Evolutionary conservation across 1,140 invertebrate genomes (phyloP).

Genomic region (Caenorhabditis latens): DNA sequence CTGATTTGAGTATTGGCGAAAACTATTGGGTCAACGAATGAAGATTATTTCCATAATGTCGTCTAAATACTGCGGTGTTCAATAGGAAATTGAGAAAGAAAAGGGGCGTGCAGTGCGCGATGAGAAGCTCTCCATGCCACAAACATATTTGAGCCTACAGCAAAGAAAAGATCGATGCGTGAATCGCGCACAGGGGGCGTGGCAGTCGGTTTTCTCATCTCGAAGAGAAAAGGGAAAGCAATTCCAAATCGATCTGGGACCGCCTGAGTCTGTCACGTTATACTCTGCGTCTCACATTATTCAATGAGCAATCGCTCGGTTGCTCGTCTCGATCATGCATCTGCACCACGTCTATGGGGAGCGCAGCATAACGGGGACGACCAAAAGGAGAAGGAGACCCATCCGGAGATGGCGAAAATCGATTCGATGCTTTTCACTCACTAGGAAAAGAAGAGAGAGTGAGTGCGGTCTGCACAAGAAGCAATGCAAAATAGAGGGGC

Average conservation of each 20-base stretch:
- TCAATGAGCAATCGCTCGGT: conserved; percentile 18
- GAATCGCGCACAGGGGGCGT: conserved; percentile 24
- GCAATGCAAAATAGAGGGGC: not conserved
- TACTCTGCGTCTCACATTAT: conserved; percentile 29
- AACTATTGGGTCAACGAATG: too few species aligned
- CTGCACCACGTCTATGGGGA: conserved; percentile 40
- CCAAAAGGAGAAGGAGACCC: conserved; percentile 36
- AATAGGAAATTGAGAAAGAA: not conserved
- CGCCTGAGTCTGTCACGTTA: conserved; percentile 55
- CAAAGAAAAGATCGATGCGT: conserved; percentile 37
- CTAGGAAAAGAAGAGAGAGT: not conserved
- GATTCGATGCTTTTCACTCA: conserved; percentile 51
- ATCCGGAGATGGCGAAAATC: conserved; percentile 54
- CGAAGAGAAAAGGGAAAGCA: conserved; percentile 37
- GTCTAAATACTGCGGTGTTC: conserved; percentile 2
- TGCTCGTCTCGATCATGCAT: conserved; percentile 53
- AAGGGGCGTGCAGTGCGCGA: not conserved
- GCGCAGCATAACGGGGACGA: conserved; percentile 23
- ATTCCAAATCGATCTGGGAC: conserved; percentile 55
- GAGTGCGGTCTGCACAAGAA: conserved; percentile 21
- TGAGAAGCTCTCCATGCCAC: not conserved
- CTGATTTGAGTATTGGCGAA: not conserved
- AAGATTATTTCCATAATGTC: not conserved
- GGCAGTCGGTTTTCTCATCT: not conserved
- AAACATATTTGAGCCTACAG: not conserved